Percentiles rank a stretch among this genome's conserved stretches.
Conservation (phyloP, 37 sponge, comb jelly and placozoan genomes). For the Halisarca cf. caerulea region DNA sequence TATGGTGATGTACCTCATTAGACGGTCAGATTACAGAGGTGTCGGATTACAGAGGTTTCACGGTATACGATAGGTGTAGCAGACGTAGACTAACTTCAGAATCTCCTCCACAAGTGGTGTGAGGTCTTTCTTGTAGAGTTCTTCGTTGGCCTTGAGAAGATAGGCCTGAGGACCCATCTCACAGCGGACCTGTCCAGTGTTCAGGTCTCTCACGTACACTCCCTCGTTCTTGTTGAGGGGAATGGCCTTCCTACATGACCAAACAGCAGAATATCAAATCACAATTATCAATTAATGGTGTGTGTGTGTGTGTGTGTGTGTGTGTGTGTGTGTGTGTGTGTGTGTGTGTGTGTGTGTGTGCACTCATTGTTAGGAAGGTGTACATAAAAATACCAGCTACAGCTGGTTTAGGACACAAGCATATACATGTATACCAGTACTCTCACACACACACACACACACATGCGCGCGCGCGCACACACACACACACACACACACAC, state of each 20-base stretch:
- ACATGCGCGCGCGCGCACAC: neutral
- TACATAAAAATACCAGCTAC: too few species aligned
- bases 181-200: conserved; percentile 76
- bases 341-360: neutral
- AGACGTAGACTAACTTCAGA: conserved; percentile 52
- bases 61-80: too few species aligned
- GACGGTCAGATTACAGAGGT: too few species aligned
- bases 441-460: neutral
- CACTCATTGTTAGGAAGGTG: neutral
- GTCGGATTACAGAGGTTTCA: too few species aligned
- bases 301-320: neutral
- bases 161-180: conserved; percentile 88
- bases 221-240: conserved; percentile 94
- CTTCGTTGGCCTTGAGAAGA: conserved; percentile 80
- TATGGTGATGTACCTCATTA: too few species aligned
- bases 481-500: neutral
- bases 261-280: neutral
- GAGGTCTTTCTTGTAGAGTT: conserved; percentile 75
- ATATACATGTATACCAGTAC: neutral
- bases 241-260: conserved; percentile 73
- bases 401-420: too few species aligned
- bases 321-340: neutral
- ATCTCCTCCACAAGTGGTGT: conserved; percentile 78
- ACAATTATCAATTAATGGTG: neutral
- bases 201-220: conserved; percentile 78